Base-by-base conservation (phyloP, 2,797 vertebrate genomes). In the Tenualosa ilisha region DNA sequence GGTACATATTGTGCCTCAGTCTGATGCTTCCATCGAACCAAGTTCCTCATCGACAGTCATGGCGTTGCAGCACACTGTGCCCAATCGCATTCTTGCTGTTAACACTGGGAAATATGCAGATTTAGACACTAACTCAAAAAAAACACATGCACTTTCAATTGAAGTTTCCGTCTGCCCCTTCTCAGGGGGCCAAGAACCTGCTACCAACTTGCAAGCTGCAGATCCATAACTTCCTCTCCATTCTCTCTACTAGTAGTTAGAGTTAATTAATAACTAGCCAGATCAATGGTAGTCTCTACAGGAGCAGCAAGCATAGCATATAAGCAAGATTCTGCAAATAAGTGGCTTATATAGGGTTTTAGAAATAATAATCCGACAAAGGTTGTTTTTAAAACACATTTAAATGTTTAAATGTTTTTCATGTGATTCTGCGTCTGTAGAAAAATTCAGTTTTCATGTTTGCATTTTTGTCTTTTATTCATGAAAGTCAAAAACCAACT, bases 21-120 rank as follows among this genome's bases (percentile, higher is more conserved):
- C 37, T 46, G 72, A 46, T 40, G 13, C 31, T 68, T 31, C 65
- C 12, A 79, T 15, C 17, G 72, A 79, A 46, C 40, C 43, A 8
- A 79, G 17, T 75, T 17, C 94, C 0, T 86, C 90, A 0, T 87
- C 90, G 53, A 89, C 95, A 0, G 97, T 94, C 87, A 95, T 95
- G n/a, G 97, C 97, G 88, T 87, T 97, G 82, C 96, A 92, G 0
- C 89, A 96, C 0, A 51, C 94, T 84, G 88, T 93, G 0, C 95
- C 95, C 0, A 95, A 95, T 24, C 94, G 94, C 0, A 92, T 93
- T 2, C 85, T 92, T 0, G 89, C 93, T 24, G 81, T 83, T 26
- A 92, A 90, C 86, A 92, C 92, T 1, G 95, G 96, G 81, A 97
- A 96, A 85, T 87, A 84, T 75, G 5, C 91, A 20, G 13, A 82